Base-by-base conservation (phyloP, 92 coral and sea anemone genomes). In the Siderastrea siderea region DNA sequence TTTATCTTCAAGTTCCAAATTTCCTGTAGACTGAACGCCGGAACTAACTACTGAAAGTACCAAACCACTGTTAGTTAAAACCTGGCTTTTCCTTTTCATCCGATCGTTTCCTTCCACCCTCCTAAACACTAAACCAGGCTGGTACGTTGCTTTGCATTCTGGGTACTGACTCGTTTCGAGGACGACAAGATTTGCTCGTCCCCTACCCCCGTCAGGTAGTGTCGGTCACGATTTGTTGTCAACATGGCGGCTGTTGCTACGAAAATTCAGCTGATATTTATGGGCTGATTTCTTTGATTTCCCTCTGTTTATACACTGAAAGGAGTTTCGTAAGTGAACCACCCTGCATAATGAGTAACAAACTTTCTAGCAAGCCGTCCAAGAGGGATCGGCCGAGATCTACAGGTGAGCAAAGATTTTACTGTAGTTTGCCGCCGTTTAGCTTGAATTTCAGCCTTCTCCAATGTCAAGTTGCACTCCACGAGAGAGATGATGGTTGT, bases 201-300 rank as follows among this genome's bases (percentile, higher is more conserved):
- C 52, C 3, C 52, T n/a, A 26, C 15, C 66, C 77, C 53, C 12
- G 5, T 59, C 4, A 17, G 54, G 4, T 8, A 15, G 7, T 7
- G 4, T 38, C 48, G 43, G 15, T 53, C 52, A 15, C 19, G 64
- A 52, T 90, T 94, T 95, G 95, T 92, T 95, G 98, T 87, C 85
- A 95, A 90, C 73, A 95, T 95, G 98, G 95, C 95, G 98, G 98
- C 77, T 64, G 98, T 95, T 95, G 98, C 98, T 95, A 95, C 84
- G 90, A 83, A 63, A 84, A 44, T 48, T 44, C 82, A 89, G 55
- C 59, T 47, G 38, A 63, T 47, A 43, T 60, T 60, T 69, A 11
- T 63, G 72, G 49, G 48, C 14, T 13, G 9, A 53, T 78, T 68
- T 57, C 13, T 19, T 15, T 7, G 13, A 55, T 61, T 44, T 64